phyloP scores from a whole-genome alignment of 2,888 invertebrate species.

The Philereme vetulata region DNA sequence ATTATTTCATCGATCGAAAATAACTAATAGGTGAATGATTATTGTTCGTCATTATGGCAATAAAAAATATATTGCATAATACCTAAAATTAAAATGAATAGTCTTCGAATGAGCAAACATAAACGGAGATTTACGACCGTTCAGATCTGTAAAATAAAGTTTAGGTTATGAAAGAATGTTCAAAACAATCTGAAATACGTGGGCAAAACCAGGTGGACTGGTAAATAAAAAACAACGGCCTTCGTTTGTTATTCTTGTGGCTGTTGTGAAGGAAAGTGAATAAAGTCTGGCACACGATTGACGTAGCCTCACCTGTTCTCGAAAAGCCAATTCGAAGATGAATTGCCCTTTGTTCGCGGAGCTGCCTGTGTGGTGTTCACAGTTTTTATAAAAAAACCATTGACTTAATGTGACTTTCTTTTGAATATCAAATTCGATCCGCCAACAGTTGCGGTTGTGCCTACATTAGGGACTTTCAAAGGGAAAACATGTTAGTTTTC shows the following conservation, averaged over 20 bases:
- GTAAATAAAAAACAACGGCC: conserved; percentile 66
- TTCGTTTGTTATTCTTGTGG: conserved; percentile 64
- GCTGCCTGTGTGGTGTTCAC: conserved; percentile 59
- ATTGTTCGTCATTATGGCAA: conserved; percentile 10
- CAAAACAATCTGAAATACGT: conserved; percentile 68
- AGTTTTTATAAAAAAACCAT: conserved; percentile 60
- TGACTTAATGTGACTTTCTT: conserved; percentile 56
- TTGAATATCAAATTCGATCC: conserved; percentile 37
- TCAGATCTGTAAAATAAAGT: conserved; percentile 65
- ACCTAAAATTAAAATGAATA: conserved; percentile 64
- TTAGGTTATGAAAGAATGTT: conserved; percentile 74
- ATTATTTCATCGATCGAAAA: conserved; percentile 2
- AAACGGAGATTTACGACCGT: conserved; percentile 70
- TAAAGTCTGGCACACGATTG: conserved; percentile 55
- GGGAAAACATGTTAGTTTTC: conserved; percentile 41
- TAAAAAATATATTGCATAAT: conserved; percentile 56
- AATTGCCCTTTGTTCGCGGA: conserved; percentile 74
- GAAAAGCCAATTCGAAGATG: conserved; percentile 70
- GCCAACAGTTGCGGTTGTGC: not conserved
- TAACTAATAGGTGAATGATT: not conserved
- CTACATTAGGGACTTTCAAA: conserved; percentile 3
- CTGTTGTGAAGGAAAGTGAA: conserved; percentile 67
- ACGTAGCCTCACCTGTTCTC: conserved; percentile 72
- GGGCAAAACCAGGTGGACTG: conserved; percentile 70
- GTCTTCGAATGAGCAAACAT: conserved; percentile 68